Base-by-base conservation (phyloP, 2,113 vertebrate species). In the Felis chaus region DNA sequence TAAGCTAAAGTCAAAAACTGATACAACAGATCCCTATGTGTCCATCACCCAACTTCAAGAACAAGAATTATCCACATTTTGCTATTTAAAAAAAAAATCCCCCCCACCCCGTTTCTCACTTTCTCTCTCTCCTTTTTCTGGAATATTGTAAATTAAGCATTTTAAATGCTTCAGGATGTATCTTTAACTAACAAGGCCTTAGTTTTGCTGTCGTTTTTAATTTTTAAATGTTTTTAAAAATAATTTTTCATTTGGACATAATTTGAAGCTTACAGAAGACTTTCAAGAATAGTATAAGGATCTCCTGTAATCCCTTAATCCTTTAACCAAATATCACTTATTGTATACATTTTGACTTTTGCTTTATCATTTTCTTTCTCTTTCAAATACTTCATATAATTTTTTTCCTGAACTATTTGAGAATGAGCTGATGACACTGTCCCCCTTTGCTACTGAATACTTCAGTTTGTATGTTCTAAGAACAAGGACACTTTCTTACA, bases 81-180 rank as follows among this genome's bases (percentile, higher is more conserved):
- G 14, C 33, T 73, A 55, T 19, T 63, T 89, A 7, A 57, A 57
- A 57, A 6, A 57, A 57, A 57, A 57, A 57, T 57, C 83, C 0
- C 16, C 63, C 12, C 1, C 1, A 15, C 33, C 33, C 63, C 16
- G 0, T 48, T 16, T 81, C 0, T 29, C 48, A 31, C 2, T n/a
- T 12, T 50, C 45, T 69, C 15, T 68, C 29, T 85, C 8, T 61
- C 27, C 23, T 53, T 57, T 33, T 61, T 2, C 39, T 9, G 48
- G 8, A 71, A 8, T 82, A 63, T 84, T 84, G 36, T 96, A 48
- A 71, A 66, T 94, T 33, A 69, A 89, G 87, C 7, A 31, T 96
- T 89, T 78, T 33, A 86, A 66, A 78, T 36, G 27, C 33, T 61
- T 68, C 18, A 29, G 53, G 53, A 78, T 29, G 7, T 69, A 45